Evolutionary conservation across 2,888 invertebrate genomes (phyloP), one percentile per base, ranked within the genome.

Genomic region (Epinotia ramella): DNA sequence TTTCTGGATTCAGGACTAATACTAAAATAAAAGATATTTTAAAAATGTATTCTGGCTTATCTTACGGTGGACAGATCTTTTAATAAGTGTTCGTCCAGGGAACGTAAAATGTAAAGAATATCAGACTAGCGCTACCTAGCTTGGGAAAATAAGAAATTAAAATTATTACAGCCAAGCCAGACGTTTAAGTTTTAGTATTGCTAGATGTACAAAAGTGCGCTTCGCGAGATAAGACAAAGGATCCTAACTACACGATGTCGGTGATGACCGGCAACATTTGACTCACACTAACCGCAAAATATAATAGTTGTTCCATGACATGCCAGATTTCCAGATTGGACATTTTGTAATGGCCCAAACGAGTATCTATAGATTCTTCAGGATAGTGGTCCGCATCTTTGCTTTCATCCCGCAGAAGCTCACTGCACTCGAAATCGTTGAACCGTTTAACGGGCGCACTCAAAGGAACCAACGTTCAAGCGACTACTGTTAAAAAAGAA

Each of bases 371-470:
- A 24, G 60, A 65, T 70, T 71, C 65, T 70, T 70, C 1, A 60
- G 65, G 64, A 75, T 56, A 66, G 59, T 40, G 44, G 71, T 57
- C 66, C 53, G 44, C 67, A 18, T 63, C 62, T 72, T 76, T 44
- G 56, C 65, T 66, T 62, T 72, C 67, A 57, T 60, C 28, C 28
- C 46, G 75, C 60, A 57, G 57, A 44, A 69, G 16, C 46, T 67
- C 62, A 62, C 53, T 67, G 71, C 72, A 72, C 62, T 76, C 33
- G 72, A 72, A 74, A 67, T 53, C 72, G 56, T 67, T 76, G 60
- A 76, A 60, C 67, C 76, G 62, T 67, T 72, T 67, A 76, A 76
- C 71, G 72, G 70, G 28, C 44, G 33, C 72, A 57, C 71, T 76
- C 76, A 72, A 72, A 67, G 64, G 33, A 75, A 62, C 76, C 49